Evolutionary conservation across 2,888 invertebrate species (phyloP).

Genomic region (Drosophila stalkeri): DNA sequence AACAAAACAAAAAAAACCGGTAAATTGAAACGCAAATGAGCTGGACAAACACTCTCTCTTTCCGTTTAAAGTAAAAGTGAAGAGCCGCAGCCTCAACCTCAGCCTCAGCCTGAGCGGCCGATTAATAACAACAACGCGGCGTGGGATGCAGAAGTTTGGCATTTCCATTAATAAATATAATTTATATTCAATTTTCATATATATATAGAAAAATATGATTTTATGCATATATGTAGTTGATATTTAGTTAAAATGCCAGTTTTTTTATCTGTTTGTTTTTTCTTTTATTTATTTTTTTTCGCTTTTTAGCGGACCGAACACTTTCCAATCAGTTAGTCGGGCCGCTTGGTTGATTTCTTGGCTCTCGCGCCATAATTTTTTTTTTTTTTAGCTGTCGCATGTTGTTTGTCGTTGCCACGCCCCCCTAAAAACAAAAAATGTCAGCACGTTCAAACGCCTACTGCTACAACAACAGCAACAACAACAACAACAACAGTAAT

Average conservation of each 20-base stretch:
- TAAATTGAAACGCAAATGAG: slow-evolving; percentile 78
- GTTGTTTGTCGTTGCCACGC: slow-evolving; percentile 57
- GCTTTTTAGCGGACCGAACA: slow-evolving; percentile 49
- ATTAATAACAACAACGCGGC: slow-evolving; percentile 20
- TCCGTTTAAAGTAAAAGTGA: slow-evolving; percentile 82
- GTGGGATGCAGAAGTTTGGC: slow-evolving; percentile 38
- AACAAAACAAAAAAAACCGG: slow-evolving; percentile 66
- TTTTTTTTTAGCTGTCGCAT: slow-evolving; percentile 36
- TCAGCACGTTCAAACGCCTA: slow-evolving; percentile 59
- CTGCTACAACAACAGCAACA: slow-evolving; percentile 35
- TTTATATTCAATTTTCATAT: slow-evolving; percentile 13
- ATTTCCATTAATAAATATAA: slow-evolving; percentile 14
- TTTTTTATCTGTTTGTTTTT: slow-evolving; percentile 16
- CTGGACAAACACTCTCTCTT: slow-evolving; percentile 81
- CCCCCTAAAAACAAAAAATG: slow-evolving; percentile 46
- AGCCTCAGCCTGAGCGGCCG: slow-evolving; percentile 28
- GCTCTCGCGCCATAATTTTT: slow-evolving; percentile 64
- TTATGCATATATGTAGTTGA: background rate
- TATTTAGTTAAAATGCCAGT: slow-evolving; percentile 25
- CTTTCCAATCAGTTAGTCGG: slow-evolving; percentile 71
- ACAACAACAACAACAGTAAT: slow-evolving; percentile 33
- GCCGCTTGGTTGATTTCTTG: slow-evolving; percentile 54
- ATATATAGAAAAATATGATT: slow-evolving; percentile 17
- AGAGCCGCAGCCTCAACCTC: slow-evolving; percentile 34
- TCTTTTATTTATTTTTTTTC: slow-evolving; percentile 13